These are phyloP conservation scores for Linurgus olivaceus DNA, from an alignment of 2,797 vertebrate species.

Conservation along the genomic window DNA sequence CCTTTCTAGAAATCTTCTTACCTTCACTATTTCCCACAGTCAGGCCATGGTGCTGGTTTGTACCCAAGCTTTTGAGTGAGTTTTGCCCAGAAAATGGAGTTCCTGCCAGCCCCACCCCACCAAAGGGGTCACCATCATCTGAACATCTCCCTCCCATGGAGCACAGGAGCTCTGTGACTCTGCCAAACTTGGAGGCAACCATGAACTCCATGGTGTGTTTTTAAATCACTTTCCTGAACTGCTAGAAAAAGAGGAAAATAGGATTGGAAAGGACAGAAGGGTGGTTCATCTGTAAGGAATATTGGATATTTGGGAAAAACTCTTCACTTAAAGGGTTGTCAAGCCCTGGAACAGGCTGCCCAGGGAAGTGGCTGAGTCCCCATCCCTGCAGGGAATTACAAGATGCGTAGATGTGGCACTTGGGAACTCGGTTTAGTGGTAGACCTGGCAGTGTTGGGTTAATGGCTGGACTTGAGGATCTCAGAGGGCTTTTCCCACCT, in stretches of 20 bases:
- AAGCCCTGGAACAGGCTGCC: background rate
- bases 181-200: background rate
- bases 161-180: background rate
- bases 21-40: background rate
- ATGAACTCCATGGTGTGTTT: background rate
- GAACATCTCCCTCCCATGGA: accelerated
- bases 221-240: background rate
- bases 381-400: background rate
- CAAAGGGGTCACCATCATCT: accelerated
- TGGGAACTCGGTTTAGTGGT: background rate
- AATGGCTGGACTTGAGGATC: background rate
- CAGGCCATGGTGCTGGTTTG: background rate
- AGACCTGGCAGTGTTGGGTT: background rate
- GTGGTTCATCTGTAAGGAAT: background rate
- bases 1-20: background rate
- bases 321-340: background rate
- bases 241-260: background rate
- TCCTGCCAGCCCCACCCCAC: background rate
- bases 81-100: background rate
- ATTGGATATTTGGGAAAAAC: accelerated
- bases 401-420: background rate
- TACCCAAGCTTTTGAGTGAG: accelerated
- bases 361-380: background rate
- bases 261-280: background rate
- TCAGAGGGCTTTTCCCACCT: background rate